Base-by-base conservation (phyloP, 2,888 invertebrate genomes). In the Troides helena region DNA sequence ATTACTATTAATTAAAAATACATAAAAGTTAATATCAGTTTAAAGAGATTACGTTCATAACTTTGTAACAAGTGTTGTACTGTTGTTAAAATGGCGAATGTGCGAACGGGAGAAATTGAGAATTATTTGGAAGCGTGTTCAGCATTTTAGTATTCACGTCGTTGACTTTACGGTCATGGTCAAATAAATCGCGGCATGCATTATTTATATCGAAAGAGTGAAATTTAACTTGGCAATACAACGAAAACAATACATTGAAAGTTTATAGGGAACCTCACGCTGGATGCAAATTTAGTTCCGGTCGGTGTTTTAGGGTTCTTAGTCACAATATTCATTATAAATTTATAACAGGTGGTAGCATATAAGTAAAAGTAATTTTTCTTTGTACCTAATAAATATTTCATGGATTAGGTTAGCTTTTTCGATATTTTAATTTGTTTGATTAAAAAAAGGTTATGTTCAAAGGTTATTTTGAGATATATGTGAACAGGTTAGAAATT, bases 141-240 rank as follows among this genome's bases (percentile, higher is more conserved):
- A 64, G 71, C 23, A 65, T 74, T 78, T 88, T 84, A 75, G 84
- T 85, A 90, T 89, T 82, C 90, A 77, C 72, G 70, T 67, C 75
- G 73, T 67, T 72, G 73, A 72, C 74, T 62, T 73, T 67, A 74
- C 82, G 88, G 85, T 87, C 84, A 85, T 81, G 87, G 89, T 82
- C 87, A 86, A 78, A 78, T 74, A 78, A 72, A 73, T 69, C 76
- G 76, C 68, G 73, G 68, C 77, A 86, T 89, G 87, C 82, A 90
- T 90, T 88, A 90, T 91, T 87, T 85, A 90, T 87, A 79, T 77
- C 68, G 85, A 83, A 85, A 86, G 82, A 90, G 90, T 90, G 90
- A 90, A 90, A 91, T 85, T 83, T 84, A 80, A 84, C 76, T 76
- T 77, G 73, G 77, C 73, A 74, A 76, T 78, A 73, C 62, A 71